Percentiles rank a stretch among this genome's conserved stretches.
Evolutionary conservation across 1,140 invertebrate genomes (phyloP).

Genomic region (Pomacea maculata): DNA sequence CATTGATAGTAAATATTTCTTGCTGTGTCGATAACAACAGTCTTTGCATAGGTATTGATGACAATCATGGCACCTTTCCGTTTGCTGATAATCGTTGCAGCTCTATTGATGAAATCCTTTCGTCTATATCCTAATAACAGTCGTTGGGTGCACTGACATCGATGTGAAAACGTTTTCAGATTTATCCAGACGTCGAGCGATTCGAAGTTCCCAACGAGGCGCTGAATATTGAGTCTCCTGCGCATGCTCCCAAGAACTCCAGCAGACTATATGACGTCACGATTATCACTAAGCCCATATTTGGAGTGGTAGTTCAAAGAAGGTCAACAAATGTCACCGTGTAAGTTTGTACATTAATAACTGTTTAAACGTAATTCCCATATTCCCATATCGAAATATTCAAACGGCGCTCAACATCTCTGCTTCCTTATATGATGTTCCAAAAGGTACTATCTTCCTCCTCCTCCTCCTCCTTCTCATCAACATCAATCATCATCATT

Average conservation of each 20-base stretch:
- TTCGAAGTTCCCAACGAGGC: conserved; percentile 41
- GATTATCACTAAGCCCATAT: conserved; percentile 24
- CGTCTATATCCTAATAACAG: background rate
- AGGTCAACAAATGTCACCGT: conserved; percentile 23
- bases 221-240: conserved; percentile 28
- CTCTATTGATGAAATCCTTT: background rate
- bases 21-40: background rate
- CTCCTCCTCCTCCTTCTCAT: background rate
- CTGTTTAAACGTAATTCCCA: background rate
- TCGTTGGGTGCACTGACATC: background rate
- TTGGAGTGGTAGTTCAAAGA: conserved; percentile 34
- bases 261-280: conserved; percentile 30
- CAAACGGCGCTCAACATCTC: background rate
- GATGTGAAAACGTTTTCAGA: conserved; percentile 6
- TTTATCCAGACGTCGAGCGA: conserved; percentile 20
- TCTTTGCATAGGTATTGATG: background rate
- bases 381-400: background rate
- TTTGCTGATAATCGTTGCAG: background rate
- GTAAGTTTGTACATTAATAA: conserved; percentile 15
- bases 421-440: background rate
- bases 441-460: background rate
- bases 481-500: no score
- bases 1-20: background rate
- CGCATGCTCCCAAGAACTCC: background rate
- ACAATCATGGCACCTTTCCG: background rate